A percentile compares a stretch with the other conserved stretches of the same genome.
Evolutionary conservation across 2,888 invertebrate genomes (phyloP).

Genomic region (Eupithecia vulgata): DNA sequence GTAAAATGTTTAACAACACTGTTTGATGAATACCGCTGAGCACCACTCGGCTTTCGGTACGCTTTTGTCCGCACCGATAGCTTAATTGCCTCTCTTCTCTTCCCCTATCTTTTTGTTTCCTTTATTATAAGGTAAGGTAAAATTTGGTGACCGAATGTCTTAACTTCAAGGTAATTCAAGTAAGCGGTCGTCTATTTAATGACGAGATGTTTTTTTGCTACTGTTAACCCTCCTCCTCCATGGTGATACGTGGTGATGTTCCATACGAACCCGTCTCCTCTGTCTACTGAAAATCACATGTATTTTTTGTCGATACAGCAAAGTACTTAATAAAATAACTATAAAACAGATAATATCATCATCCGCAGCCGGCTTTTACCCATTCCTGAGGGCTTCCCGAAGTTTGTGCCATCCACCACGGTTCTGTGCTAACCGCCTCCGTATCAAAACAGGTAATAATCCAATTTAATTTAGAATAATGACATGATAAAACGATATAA

Average conservation of each 20-base stretch:
- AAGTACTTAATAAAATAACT: not conserved
- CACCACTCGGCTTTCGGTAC: conserved; percentile 15
- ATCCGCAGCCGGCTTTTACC: too few species aligned
- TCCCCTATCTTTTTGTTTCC: conserved; percentile 14
- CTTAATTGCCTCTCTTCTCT: conserved; percentile 20
- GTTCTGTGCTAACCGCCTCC: too few species aligned
- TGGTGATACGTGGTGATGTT: not conserved
- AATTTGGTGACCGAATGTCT: not conserved
- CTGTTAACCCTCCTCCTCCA: too few species aligned
- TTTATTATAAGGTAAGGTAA: not conserved
- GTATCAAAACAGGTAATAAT: too few species aligned
- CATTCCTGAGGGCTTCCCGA: too few species aligned
- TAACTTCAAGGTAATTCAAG: not conserved
- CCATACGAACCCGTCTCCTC: too few species aligned
- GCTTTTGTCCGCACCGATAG: conserved; percentile 20
- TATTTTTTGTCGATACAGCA: not conserved
- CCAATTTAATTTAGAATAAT: too few species aligned
- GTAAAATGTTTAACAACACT: conserved; percentile 12
- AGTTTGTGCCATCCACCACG: too few species aligned
- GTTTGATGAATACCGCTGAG: conserved; percentile 18
- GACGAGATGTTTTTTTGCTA: not conserved
- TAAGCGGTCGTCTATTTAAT: not conserved
- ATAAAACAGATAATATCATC: too few species aligned
- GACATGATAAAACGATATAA: too few species aligned
- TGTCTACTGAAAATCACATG: not conserved